Conservation (phyloP, 2,888 invertebrate species). For the Cantharis nigra region DNA sequence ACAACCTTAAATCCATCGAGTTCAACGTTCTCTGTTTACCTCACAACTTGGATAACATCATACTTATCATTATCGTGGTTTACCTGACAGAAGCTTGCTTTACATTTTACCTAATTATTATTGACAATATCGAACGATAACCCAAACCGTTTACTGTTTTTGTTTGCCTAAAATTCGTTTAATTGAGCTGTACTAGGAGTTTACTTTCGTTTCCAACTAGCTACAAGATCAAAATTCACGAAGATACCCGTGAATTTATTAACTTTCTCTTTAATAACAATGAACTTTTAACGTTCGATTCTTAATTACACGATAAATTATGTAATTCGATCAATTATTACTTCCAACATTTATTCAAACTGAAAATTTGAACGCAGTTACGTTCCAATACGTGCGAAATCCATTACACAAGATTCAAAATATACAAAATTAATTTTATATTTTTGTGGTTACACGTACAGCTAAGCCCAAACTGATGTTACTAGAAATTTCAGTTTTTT, state of each 20-base stretch:
- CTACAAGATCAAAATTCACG: not conserved
- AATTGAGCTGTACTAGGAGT: not conserved
- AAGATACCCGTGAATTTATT: not conserved
- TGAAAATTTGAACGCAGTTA: no score
- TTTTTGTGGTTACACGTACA: no score
- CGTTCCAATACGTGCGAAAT: no score
- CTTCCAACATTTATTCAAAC: no score
- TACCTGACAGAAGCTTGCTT: slow-evolving; percentile 30
- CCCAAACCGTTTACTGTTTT: not conserved
- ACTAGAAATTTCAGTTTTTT: no score
- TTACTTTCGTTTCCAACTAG: not conserved
- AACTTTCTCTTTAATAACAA: not conserved
- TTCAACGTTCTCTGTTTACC: slow-evolving; percentile 34
- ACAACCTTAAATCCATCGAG: slow-evolving; percentile 21
- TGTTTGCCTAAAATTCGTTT: slow-evolving; percentile 2
- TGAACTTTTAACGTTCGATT: not conserved
- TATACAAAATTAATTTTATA: no score
- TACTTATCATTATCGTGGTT: slow-evolving; percentile 31
- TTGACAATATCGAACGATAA: not conserved
- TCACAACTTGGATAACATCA: slow-evolving; percentile 25
- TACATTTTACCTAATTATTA: slow-evolving; percentile 21
- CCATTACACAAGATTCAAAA: no score
- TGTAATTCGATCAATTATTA: not conserved
- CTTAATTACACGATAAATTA: not conserved
- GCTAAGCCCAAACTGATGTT: no score